Evolutionary conservation across 2,888 invertebrate genomes (phyloP).

Genomic region (Fragum sueziense): DNA sequence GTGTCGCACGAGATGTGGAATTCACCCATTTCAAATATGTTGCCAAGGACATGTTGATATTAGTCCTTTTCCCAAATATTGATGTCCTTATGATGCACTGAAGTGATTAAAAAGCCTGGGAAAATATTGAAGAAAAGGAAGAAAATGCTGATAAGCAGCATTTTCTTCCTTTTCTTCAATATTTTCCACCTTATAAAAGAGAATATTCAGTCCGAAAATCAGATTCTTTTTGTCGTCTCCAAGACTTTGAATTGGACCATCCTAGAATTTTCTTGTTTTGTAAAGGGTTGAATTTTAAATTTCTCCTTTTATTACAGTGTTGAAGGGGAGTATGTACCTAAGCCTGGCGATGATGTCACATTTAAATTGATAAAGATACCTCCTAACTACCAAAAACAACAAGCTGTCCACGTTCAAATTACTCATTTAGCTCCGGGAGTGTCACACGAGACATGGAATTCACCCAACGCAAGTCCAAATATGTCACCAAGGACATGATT

Average conservation of each 20-base stretch:
- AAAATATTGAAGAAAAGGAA: too few species aligned
- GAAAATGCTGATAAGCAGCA: too few species aligned
- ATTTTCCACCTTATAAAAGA: too few species aligned
- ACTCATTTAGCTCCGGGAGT: constrained; percentile 90
- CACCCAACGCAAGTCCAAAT: constrained; percentile 61
- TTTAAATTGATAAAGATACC: constrained; percentile 93
- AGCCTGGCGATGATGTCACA: constrained; percentile 93
- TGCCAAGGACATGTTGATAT: constrained; percentile 29
- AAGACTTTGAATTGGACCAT: too few species aligned
- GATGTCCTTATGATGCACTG: too few species aligned
- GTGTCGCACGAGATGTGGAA: constrained; percentile 91
- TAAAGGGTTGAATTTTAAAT: too few species aligned
- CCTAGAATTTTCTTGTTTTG: too few species aligned
- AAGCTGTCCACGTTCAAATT: constrained; percentile 94
- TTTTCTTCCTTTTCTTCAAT: too few species aligned
- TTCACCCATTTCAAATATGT: constrained; percentile 57
- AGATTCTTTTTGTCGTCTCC: too few species aligned
- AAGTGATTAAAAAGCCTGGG: too few species aligned
- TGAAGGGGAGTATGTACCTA: constrained; percentile 94
- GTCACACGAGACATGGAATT: constrained; percentile 91
- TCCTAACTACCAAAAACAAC: constrained; percentile 92
- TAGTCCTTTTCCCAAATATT: too few species aligned
- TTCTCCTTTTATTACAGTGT: constrained; percentile 87
- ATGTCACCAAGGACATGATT: background rate
- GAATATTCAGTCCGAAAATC: too few species aligned